Evolutionary conservation across 1,140 invertebrate species (phyloP).

Genomic region (Dreissena rostriformis): DNA sequence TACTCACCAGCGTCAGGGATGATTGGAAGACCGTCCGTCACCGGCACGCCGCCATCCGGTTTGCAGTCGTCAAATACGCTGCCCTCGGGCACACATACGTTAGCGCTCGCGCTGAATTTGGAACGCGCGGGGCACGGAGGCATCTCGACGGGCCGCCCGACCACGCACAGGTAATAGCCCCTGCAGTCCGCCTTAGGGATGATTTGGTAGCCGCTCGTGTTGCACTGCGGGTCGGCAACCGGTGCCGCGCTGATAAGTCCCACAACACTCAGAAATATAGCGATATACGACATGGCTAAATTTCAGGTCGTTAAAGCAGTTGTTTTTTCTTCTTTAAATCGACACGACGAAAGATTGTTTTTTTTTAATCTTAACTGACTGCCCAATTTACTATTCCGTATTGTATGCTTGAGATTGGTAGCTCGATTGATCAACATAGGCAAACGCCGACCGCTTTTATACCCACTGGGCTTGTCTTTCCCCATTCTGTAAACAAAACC

Average conservation of each 20-base stretch:
- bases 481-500: neutral
- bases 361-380: too few species aligned
- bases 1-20: too few species aligned
- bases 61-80: constrained; percentile 16
- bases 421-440: too few species aligned
- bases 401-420: too few species aligned
- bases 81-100: constrained; percentile 14
- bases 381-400: too few species aligned
- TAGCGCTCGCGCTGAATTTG: neutral
- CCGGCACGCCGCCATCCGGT: neutral
- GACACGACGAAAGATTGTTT: too few species aligned
- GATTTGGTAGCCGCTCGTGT: neutral
- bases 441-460: neutral
- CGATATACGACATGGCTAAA: too few species aligned
- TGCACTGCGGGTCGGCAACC: neutral
- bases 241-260: neutral
- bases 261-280: neutral
- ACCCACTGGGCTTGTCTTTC: neutral
- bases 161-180: constrained; percentile 9
- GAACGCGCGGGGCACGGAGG: constrained; percentile 11
- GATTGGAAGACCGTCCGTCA: neutral
- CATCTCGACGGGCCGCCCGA: constrained; percentile 19
- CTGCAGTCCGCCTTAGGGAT: constrained; percentile 24
- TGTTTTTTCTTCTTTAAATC: too few species aligned
- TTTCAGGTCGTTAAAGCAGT: too few species aligned